These are phyloP conservation scores for Nematostella vectensis DNA, from an alignment of 92 coral and sea anemone species.

Conservation along the genomic window DNA sequence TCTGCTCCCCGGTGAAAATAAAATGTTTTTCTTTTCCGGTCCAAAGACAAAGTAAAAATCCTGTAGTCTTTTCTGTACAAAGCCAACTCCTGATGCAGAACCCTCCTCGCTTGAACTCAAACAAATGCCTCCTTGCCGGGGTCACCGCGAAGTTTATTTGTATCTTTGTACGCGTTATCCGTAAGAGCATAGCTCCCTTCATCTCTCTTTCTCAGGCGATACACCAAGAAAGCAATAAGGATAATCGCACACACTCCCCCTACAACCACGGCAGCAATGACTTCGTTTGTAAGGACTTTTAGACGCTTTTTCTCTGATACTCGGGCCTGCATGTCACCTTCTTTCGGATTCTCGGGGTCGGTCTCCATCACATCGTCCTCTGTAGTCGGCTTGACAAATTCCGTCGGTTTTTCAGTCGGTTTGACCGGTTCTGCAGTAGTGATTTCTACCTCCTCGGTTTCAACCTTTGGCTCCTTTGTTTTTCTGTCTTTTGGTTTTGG, in stretches of 20 bases:
- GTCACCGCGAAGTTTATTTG: slow-evolving; percentile 70
- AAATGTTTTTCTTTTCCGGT: not conserved
- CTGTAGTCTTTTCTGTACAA: no score
- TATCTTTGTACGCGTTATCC: slow-evolving; percentile 56
- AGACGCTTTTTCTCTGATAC: slow-evolving; percentile 8
- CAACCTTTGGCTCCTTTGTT: not conserved
- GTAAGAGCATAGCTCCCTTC: slow-evolving; percentile 89
- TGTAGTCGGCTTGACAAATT: not conserved
- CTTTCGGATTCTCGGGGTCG: slow-evolving; percentile 4
- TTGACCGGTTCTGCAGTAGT: not conserved
- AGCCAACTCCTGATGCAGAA: no score
- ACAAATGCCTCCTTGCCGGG: slow-evolving; percentile 93
- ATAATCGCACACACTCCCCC: slow-evolving; percentile 95
- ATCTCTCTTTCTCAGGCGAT: slow-evolving; percentile 87
- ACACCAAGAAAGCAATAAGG: slow-evolving; percentile 88
- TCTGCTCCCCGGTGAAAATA: no score
- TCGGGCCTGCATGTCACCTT: slow-evolving; percentile 14
- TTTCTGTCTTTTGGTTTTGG: not conserved
- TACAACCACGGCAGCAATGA: slow-evolving; percentile 87
- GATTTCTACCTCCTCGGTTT: not conserved
- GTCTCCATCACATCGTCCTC: slow-evolving; percentile 1
- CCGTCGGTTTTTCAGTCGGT: not conserved
- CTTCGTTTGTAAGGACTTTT: slow-evolving; percentile 73
- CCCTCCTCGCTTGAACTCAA: no score
- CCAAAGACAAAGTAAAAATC: not conserved